Evolutionary conservation across 2,797 vertebrate species (phyloP), one percentile per base, ranked within the genome.

Genomic region (Diglossa cyanea): DNA sequence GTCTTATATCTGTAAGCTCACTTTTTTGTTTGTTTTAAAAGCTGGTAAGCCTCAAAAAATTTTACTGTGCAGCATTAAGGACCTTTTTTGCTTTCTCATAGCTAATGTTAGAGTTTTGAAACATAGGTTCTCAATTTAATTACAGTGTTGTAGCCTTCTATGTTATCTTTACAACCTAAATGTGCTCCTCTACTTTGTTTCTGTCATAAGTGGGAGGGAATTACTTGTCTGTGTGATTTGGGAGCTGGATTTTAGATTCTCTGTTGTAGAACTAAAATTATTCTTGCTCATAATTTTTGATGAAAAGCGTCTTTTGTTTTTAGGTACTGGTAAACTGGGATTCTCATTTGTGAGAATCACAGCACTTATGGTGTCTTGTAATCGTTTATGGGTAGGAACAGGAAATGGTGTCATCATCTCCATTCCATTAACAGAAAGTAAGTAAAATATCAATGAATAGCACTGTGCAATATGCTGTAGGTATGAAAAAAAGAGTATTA

Each of bases 401-500:
- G 99, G 99, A 91, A 99, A 99, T 13, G 99, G 99, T 88, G 99
- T 99, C 97, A 99, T 99, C 98, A 99, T 99, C 98, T 99, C 99
- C 96, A 99, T 99, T 97, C 99, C 99, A 80, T 97, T 99, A 85
- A 99, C 99, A 76, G 99, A 99, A 92, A 98, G 99, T 99, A 97
- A 98, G 99, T 98, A 96, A 91, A 84, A 89, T 44, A 80, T 57
- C 60, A 95, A 93, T 78, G 51, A 88, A 67, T 86, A 91, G 87
- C 85, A 72, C 82, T 94, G 48, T 91, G 80, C 90, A 67, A 70
- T 96, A 79, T 93, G 86, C 77, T 96, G 53, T 96, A 88, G 94
- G 65, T 31, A 28, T 53, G 17, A 63, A 55, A 93, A 87, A 74
- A 61, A 77, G 6, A 76, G 33, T 67, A 37, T 53, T 81, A 70